Percentiles rank a stretch among this genome's conserved stretches.
Evolutionary conservation across 2,797 vertebrate genomes (phyloP).

Genomic region (Enteromius afrohamiltoni): DNA sequence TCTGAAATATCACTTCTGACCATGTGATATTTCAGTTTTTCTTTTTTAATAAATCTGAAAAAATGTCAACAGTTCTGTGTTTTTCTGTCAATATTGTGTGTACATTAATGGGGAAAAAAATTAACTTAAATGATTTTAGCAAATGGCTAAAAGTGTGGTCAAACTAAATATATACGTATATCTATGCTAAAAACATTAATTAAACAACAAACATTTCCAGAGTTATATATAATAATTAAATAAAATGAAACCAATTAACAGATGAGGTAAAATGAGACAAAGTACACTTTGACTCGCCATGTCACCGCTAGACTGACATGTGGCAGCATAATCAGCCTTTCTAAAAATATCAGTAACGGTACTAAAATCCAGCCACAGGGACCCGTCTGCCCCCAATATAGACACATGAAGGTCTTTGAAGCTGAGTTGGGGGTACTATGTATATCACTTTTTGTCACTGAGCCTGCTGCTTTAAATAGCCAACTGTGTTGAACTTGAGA

Average conservation of each 20-base stretch:
- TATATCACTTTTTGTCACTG: constrained; percentile 82
- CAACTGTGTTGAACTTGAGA: constrained; percentile 78
- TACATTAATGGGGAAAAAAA: no score
- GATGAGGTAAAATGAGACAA: not conserved
- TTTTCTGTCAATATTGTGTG: no score
- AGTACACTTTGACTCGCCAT: not conserved
- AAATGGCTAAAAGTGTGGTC: no score
- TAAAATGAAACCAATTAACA: not conserved
- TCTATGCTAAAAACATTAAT: not conserved
- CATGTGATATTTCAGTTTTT: no score
- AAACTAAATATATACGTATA: not conserved
- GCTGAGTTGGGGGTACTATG: constrained; percentile 71
- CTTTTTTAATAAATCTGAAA: no score
- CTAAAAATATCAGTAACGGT: constrained; percentile 77
- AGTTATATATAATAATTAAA: not conserved
- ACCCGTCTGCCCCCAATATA: constrained; percentile 78
- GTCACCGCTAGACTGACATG: constrained; percentile 35
- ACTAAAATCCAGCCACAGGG: constrained; percentile 73
- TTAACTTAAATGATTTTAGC: no score
- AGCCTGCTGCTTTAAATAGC: constrained; percentile 78
- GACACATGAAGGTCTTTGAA: constrained; percentile 74
- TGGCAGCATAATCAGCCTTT: constrained; percentile 65
- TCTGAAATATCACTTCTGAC: no score
- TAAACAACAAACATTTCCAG: not conserved
- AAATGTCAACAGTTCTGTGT: no score